These are phyloP conservation scores for Sibirionetta formosa DNA, from an alignment of 2,797 vertebrate genomes.

Conservation along the genomic window DNA sequence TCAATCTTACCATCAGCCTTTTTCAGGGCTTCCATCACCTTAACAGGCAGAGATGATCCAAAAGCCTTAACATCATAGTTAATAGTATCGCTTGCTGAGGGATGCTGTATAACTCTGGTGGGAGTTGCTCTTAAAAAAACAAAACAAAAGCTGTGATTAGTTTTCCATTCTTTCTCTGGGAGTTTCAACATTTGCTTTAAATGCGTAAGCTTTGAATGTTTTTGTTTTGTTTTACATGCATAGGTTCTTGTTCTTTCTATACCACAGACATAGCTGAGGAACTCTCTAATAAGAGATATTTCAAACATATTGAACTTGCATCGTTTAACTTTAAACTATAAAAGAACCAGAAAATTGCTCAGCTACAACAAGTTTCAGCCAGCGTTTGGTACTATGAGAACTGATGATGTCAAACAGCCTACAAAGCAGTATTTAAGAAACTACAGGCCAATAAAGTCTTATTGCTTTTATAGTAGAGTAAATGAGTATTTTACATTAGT, in stretches of 20 bases:
- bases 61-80: slow-evolving; percentile 93
- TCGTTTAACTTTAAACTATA: background rate
- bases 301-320: accelerated
- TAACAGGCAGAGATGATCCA: slow-evolving; percentile 94
- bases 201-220: background rate
- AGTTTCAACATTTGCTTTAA: background rate
- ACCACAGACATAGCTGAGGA: accelerated
- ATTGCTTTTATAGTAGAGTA: background rate
- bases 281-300: accelerated
- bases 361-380: background rate
- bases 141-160: background rate
- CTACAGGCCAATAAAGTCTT: background rate
- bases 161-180: background rate
- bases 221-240: background rate
- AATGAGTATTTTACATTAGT: background rate
- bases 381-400: background rate
- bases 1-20: slow-evolving; percentile 86
- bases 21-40: slow-evolving; percentile 95
- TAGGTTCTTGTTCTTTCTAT: background rate
- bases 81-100: slow-evolving; percentile 84
- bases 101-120: slow-evolving; percentile 85
- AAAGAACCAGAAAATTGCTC: background rate
- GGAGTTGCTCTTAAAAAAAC: slow-evolving; percentile 87
- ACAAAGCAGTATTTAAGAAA: background rate
- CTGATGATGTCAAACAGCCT: background rate